Evolutionary conservation across 2,888 invertebrate species (phyloP).

Genomic region (Eutolmus rufibarbis): DNA sequence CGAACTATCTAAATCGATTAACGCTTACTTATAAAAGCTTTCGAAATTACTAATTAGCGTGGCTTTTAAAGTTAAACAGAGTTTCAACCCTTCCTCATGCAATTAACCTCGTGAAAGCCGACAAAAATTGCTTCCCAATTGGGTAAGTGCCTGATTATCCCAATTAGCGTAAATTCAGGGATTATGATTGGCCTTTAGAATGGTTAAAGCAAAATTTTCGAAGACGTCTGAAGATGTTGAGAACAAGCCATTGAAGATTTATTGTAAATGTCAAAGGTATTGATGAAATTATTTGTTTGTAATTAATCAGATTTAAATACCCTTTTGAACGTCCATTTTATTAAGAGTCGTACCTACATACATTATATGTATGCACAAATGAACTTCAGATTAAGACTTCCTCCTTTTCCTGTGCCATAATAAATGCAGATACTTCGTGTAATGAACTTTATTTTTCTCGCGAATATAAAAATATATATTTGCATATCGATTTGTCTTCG

Average conservation of each 20-base stretch:
- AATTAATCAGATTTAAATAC: background rate
- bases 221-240: background rate
- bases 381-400: background rate
- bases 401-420: background rate
- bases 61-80: conserved; percentile 29
- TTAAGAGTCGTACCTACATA: background rate
- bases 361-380: background rate
- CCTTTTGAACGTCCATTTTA: background rate
- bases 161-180: background rate
- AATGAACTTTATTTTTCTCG: too few species aligned
- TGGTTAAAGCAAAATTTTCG: background rate
- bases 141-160: background rate
- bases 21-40: conserved; percentile 31
- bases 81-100: background rate
- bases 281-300: background rate
- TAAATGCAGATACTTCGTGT: background rate
- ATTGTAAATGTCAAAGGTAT: background rate
- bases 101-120: conserved; percentile 11
- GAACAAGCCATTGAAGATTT: background rate
- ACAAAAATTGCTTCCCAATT: background rate
- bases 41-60: conserved; percentile 20
- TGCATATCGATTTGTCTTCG: too few species aligned
- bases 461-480: too few species aligned
- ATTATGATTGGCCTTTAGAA: background rate
- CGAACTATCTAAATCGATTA: conserved; percentile 31